Conservation (phyloP, 2,888 invertebrate genomes). For the Phengaris arion region DNA sequence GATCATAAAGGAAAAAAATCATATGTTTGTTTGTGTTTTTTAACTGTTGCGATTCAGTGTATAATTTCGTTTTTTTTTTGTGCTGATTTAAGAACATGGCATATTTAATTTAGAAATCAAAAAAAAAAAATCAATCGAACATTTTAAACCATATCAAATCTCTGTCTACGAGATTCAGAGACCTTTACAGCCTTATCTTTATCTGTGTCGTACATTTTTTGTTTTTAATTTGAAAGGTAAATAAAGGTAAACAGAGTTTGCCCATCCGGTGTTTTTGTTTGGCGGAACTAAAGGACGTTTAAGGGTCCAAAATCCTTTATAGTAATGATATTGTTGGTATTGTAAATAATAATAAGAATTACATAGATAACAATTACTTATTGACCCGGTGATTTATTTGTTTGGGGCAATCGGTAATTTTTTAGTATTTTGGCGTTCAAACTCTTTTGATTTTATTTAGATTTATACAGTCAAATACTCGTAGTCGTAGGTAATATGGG, state of each 20-base stretch:
- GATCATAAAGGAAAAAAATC: not conserved
- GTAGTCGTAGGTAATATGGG: not conserved
- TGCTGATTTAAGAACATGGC: too few species aligned
- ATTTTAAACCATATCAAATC: not conserved
- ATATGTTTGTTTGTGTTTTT: too few species aligned
- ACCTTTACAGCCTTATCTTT: slow-evolving; percentile 50
- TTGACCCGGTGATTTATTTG: not conserved
- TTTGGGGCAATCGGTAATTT: not conserved
- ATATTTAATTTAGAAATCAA: too few species aligned
- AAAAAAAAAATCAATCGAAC: too few species aligned
- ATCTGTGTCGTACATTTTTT: slow-evolving; percentile 53
- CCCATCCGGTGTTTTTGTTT: slow-evolving; percentile 65
- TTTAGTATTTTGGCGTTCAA: not conserved
- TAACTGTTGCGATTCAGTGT: too few species aligned
- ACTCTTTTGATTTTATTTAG: not conserved
- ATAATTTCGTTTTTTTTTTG: too few species aligned
- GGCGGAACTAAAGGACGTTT: slow-evolving; percentile 31
- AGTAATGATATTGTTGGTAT: slow-evolving; percentile 11
- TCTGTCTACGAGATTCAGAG: slow-evolving; percentile 32
- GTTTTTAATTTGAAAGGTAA: slow-evolving; percentile 55
- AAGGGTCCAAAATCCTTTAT: slow-evolving; percentile 28
- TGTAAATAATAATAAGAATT: not conserved
- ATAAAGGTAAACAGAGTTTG: slow-evolving; percentile 63
- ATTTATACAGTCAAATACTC: not conserved
- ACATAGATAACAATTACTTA: not conserved